phyloP scores from a whole-genome alignment of 2,113 vertebrate genomes.

The Rhineura floridana region DNA sequence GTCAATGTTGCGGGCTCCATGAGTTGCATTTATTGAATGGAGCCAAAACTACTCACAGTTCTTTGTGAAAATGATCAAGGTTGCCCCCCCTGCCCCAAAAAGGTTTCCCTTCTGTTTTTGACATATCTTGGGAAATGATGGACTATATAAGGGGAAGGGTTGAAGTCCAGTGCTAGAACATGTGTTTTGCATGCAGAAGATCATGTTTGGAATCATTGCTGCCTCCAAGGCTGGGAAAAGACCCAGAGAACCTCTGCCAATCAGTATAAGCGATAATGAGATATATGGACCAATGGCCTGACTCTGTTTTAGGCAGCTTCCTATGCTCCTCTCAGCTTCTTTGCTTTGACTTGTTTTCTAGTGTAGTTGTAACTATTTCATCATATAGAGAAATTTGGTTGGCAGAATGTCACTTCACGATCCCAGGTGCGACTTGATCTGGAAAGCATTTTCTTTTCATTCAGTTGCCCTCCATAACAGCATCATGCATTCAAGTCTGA shows the following conservation, averaged over 20 bases:
- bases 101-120: not conserved
- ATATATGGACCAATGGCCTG: not conserved
- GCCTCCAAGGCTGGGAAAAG: not conserved
- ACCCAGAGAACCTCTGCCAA: no score
- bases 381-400: not conserved
- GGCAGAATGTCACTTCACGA: not conserved
- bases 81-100: not conserved
- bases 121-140: not conserved
- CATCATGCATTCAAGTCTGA: not conserved
- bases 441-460: not conserved
- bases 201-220: not conserved
- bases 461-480: not conserved
- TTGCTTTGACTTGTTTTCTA: not conserved
- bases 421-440: not conserved
- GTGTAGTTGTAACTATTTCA: not conserved
- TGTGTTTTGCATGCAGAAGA: not conserved
- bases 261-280: not conserved
- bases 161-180: not conserved
- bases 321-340: not conserved
- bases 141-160: not conserved
- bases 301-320: not conserved
- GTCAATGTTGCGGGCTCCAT: not conserved
- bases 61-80: not conserved
- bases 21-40: not conserved
- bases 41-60: not conserved